Percentiles rank a stretch among this genome's conserved stretches.
phyloP scores from a whole-genome alignment of 2,113 vertebrate species.

The Osmerus eperlanus region DNA sequence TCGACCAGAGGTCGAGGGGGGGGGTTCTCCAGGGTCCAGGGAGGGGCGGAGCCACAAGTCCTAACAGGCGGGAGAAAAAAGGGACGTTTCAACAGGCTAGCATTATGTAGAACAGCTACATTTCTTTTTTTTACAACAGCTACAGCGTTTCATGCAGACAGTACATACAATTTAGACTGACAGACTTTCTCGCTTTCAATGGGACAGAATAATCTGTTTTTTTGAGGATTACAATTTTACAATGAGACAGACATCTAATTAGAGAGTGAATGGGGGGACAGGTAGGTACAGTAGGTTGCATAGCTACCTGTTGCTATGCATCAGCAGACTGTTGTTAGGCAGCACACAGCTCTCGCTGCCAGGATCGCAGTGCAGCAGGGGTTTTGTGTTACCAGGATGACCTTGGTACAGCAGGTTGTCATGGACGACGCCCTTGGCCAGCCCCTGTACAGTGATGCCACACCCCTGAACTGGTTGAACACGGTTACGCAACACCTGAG shows the following conservation, averaged over 20 bases:
- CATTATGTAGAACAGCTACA: no score
- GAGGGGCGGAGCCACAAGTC: constrained; percentile 31
- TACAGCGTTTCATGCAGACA: no score
- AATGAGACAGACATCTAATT: not conserved
- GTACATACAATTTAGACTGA: no score
- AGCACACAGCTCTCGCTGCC: constrained; percentile 74
- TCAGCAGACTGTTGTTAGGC: constrained; percentile 79
- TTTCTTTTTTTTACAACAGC: no score
- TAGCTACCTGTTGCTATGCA: constrained; percentile 67
- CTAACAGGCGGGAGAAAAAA: not conserved
- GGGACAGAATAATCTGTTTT: not conserved
- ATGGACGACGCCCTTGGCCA: constrained; percentile 80
- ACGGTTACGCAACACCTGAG: constrained; percentile 83
- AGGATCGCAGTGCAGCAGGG: constrained; percentile 70
- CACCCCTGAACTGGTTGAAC: constrained; percentile 80
- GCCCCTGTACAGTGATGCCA: constrained; percentile 79
- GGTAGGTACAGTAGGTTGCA: constrained; percentile 6
- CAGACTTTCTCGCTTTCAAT: no score
- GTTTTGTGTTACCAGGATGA: constrained; percentile 71
- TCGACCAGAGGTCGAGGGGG: constrained; percentile 74
- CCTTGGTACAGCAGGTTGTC: constrained; percentile 88
- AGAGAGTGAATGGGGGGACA: not conserved
- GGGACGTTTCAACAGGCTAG: not conserved
- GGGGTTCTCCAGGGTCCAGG: constrained; percentile 78
- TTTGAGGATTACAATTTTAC: not conserved